Evolutionary conservation across 2,113 vertebrate species (phyloP).

Genomic region (Haliaeetus leucogaster): DNA sequence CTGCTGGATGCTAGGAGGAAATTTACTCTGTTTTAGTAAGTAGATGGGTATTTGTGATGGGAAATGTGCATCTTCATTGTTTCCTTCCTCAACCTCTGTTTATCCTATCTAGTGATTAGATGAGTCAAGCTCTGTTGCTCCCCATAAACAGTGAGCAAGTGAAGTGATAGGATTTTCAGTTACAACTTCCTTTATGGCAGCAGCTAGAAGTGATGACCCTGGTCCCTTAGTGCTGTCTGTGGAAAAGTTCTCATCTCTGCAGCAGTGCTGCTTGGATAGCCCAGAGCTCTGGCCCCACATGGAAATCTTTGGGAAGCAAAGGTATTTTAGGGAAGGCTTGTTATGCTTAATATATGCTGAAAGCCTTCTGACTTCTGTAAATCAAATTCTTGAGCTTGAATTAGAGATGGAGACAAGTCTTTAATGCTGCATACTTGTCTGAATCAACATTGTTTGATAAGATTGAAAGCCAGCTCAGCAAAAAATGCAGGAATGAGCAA

Average conservation of each 20-base stretch:
- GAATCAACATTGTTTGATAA: background rate
- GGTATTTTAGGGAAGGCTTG: background rate
- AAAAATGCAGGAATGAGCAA: background rate
- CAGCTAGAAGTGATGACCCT: background rate
- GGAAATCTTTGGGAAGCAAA: background rate
- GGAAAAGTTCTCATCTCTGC: background rate
- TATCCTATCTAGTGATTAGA: background rate
- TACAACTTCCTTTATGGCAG: background rate
- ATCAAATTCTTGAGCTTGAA: background rate
- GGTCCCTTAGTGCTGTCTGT: background rate
- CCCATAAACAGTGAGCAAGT: background rate
- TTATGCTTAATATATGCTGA: background rate
- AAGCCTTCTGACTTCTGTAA: background rate
- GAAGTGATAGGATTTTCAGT: background rate
- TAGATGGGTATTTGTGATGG: background rate
- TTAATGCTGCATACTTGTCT: background rate
- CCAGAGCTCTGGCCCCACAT: background rate
- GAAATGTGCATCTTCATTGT: background rate
- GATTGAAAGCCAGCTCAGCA: background rate
- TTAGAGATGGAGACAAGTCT: background rate
- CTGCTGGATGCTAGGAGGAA: background rate
- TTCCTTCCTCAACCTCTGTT: slow-evolving; percentile 29
- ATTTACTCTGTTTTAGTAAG: background rate
- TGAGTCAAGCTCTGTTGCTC: background rate
- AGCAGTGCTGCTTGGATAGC: background rate